Conservation (phyloP, 2,113 vertebrate genomes). For the Puntigrus tetrazona region DNA sequence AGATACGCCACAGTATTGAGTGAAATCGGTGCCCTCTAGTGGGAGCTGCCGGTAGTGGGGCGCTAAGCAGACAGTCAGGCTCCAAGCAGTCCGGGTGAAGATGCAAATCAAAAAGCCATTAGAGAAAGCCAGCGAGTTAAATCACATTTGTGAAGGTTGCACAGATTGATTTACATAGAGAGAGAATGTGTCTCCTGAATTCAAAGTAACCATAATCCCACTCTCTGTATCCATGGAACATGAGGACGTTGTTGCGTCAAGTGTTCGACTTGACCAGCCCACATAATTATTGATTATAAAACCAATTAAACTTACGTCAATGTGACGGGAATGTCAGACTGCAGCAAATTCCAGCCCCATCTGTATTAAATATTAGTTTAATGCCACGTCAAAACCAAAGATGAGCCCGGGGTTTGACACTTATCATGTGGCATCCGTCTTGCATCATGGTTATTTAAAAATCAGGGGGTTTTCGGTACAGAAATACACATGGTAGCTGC, state of each 20-base stretch:
- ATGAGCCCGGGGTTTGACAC: conserved; percentile 14
- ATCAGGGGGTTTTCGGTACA: background rate
- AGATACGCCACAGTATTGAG: conserved; percentile 11
- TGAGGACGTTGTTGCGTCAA: conserved; percentile 51
- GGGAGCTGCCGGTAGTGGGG: conserved; percentile 36
- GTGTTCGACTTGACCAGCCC: conserved; percentile 11
- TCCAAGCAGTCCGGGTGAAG: conserved; percentile 59
- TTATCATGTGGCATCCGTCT: conserved; percentile 5
- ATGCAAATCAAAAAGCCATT: conserved; percentile 70
- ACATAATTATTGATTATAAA: conserved; percentile 50
- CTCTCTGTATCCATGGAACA: background rate
- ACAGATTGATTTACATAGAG: conserved; percentile 59
- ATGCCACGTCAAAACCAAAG: conserved; percentile 14
- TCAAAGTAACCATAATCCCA: conserved; percentile 47
- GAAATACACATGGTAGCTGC: background rate
- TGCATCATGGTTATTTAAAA: conserved; percentile 1
- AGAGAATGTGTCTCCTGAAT: conserved; percentile 51
- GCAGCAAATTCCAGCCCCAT: background rate
- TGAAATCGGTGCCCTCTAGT: conserved; percentile 66
- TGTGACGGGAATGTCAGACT: conserved; percentile 8
- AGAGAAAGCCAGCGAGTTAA: conserved; percentile 61
- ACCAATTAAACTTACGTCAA: conserved; percentile 17
- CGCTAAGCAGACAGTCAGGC: conserved; percentile 17
- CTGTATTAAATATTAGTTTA: conserved; percentile 9
- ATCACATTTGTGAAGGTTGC: conserved; percentile 68